Base-by-base conservation (phyloP, 2,797 vertebrate species). In the Chelon labrosus region DNA sequence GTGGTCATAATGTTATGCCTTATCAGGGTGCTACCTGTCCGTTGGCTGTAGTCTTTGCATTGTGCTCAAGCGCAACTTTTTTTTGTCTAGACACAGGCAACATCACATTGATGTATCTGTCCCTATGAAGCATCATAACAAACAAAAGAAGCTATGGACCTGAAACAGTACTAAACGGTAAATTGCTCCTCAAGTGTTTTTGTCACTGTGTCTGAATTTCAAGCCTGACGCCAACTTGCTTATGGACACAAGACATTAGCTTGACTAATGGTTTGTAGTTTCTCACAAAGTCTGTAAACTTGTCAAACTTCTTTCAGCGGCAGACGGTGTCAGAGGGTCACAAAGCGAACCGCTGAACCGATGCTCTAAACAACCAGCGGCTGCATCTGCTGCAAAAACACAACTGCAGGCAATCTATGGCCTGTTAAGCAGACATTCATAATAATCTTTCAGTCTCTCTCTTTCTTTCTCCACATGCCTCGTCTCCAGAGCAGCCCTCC, bases 231-330 rank as follows among this genome's bases (percentile, higher is more conserved):
- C 49, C 68, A 68, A 80, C 49, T 65, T 61, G 25, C 53, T 74
- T 65, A 22, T 58, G 56, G 77, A 80, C 59, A 73, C 46, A 60
- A 64, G 19, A 73, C 68, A 76, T 83, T 63, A 80, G 37, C 22
- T 65, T 1, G 9, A 51, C 53, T 72, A 79, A 84, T 75, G 69
- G 39, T 59, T 77, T 66, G 42, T 31, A 50, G 61, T 77, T 74
- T 77, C 27, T 62, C 37, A 42, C 19, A 56, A 50, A 77, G 16
- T 68, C 72, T 65, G 61, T 63, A 56, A 69, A 83, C 72, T 51
- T 72, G 47, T 52, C 53, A 69, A 67, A 76, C 49, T 60, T 70
- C 17, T 77, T 47, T 59, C 60, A 66, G 72, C 52, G 35, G 47
- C 53, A 73, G 64, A 60, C 57, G 39, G 60, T 47, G 42, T 61